Base-by-base conservation (phyloP, 2,888 invertebrate species). In the Callosobruchus maculatus region DNA sequence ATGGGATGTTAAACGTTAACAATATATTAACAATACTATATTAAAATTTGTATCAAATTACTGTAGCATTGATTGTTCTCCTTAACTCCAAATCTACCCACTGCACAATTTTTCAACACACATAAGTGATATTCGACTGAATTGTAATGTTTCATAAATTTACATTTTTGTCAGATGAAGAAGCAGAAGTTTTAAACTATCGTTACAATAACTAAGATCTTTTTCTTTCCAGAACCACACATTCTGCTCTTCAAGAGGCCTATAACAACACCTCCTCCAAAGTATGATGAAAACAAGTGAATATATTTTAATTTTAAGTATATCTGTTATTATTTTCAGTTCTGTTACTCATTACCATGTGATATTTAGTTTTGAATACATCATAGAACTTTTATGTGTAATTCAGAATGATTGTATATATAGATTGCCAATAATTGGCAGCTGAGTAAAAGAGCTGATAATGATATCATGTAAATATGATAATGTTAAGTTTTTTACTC, bases 211-310 rank as follows among this genome's bases (percentile, higher is more conserved):
- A 22, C 9, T 70, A 21, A 20, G 7, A 0, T 18, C 30, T 66
- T 74, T 73, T 70, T 75, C 71, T 73, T 81, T 80, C 75, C 90
- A 94, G 97, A 97, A 85, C 97, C 97, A 20, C 97, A 97, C 82
- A 95, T 97, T 84, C 88, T 97, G 79, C 90, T 97, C 73, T 97
- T 97, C 88, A 92, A 92, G 86, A 89, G 94, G 85, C 92, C 92
- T 85, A 93, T 91, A 81, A 91, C 91, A 31, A 88, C 88, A 71
- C 88, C 89, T 71, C 89, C 75, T 20, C 20, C 30, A 20, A 73
- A 73, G 68, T 68, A 21, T 68, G 21, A 68, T 66, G 69, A 72
- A 22, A 26, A 66, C 71, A 70, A 67, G 67, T 71, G 67, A 22
- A 69, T 68, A 71, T 69, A 31, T 74, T 76, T 30, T 68, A 71